Base-by-base conservation (phyloP, 1,140 invertebrate species). In the Diabrotica virgifera region DNA sequence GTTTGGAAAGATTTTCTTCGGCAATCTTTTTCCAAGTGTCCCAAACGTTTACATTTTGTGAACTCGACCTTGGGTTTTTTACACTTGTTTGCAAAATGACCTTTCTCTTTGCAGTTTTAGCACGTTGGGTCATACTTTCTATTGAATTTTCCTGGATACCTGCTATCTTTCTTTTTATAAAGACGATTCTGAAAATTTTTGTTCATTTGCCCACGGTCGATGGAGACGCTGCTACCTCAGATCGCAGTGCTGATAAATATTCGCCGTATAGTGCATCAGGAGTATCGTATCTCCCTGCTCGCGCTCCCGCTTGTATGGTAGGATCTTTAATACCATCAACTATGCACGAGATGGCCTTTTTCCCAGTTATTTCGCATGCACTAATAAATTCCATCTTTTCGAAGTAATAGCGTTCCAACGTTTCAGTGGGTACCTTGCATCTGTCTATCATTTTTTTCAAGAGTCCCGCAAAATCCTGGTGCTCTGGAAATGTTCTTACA, bases 261-360 rank as follows among this genome's bases (percentile, higher is more conserved):
- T 67, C 59, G n/a, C 53, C 13, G 51, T 64, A 69, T 5, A 69
- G 50, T 10, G 5, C 37, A 50, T 66, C 65, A 0, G 68, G 65
- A 14, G 60, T 40, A 10, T 50, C 12, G 52, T 68, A 65, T 9
- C 66, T 12, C 5, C 59, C 64, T 7, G 64, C 67, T 51, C 55
- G 55, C 7, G 64, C 64, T 11, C 50, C 64, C n/a, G 51, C 37
- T 53, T 69, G 64, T 7, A 62, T 54, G 5, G 46, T 40, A 24
- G 5, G 12, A 58, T 66, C 59, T 2, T 36, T 6, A n/a, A 69
- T 55, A 11, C 63, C 63, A 58, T 69, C 37, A 11, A 66, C 66
- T 13, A 66, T 13, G n/a, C n/a, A n/a, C n/a, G n/a, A n/a, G n/a
- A n/a, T n/a, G n/a, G n/a, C n/a, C n/a, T n/a, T n/a, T n/a, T n/a